phyloP scores from a whole-genome alignment of 2,113 vertebrate genomes.

The Platysteira castanea region DNA sequence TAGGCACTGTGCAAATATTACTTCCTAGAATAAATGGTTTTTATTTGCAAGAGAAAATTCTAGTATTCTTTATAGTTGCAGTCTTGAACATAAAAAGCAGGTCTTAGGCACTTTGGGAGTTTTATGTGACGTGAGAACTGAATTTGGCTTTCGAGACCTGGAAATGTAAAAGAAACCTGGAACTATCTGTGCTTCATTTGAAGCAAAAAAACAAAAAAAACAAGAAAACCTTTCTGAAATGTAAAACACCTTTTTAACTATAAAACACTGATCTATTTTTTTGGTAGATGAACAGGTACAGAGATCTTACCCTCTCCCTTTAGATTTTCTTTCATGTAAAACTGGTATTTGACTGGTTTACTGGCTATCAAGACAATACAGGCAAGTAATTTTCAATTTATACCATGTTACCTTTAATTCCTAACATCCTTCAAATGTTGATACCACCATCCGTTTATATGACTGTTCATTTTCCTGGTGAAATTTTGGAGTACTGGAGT shows the following conservation, averaged over 20 bases:
- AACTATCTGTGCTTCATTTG: neutral
- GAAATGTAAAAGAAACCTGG: neutral
- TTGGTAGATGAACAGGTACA: neutral
- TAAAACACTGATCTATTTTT: neutral
- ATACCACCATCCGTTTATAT: neutral
- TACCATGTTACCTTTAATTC: neutral
- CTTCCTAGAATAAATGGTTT: neutral
- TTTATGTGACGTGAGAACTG: neutral
- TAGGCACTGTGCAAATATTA: neutral
- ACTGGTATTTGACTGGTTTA: neutral
- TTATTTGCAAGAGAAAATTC: neutral
- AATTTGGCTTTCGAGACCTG: neutral
- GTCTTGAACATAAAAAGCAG: neutral
- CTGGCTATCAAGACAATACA: neutral
- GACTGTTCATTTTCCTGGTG: neutral
- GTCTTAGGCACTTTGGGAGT: neutral
- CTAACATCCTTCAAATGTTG: neutral
- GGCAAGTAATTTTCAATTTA: neutral
- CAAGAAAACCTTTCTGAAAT: neutral
- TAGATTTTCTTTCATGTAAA: neutral
- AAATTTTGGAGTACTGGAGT: neutral
- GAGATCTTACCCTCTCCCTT: neutral
- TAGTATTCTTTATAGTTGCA: neutral
- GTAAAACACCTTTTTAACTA: neutral
- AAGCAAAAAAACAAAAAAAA: neutral